Base-by-base conservation (phyloP, 92 coral and sea anemone genomes). In the Metridium senile region DNA sequence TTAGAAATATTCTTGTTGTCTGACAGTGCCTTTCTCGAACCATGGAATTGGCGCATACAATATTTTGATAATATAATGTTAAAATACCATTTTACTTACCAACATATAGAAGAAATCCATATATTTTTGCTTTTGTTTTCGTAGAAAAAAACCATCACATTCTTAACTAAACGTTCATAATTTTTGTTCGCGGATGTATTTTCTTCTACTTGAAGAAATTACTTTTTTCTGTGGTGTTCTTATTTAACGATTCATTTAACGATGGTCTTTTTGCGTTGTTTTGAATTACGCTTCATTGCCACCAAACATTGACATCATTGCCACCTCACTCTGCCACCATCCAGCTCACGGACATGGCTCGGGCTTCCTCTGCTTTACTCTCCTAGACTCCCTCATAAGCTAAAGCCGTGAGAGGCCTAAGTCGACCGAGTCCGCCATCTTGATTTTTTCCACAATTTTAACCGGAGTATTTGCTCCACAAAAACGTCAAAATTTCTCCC, bases 281-380 rank as follows among this genome's bases (percentile, higher is more conserved):
- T 63, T 11, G 43, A 26, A 30, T 1, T 6, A 4, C 45, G 27
- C 22, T 1, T 20, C 0, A 7, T 63, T 63, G 69, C 69, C 69
- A 63, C 69, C 69, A 11, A 63, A 63, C n/a, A 63, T 28, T 16
- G 31, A 35, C 69, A 63, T 39, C n/a, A 63, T 28, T 16, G 31
- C 69, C 69, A 63, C 69, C 69, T 8, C 28, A 7, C 20, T 63
- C 65, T 63, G 39, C 69, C 66, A 61, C 66, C 66, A 26, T 61
- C 3, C 8, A 27, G 33, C 32, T 61, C 22, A 61, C 66, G 19
- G 33, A 7, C 33, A 26, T 23, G 22, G 17, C n/a, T n/a, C 45
- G 69, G 69, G 45, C 26, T 63, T n/a, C 69, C 69, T 63, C 39
- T 63, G 69, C 45, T 11, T 31, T 63, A 6, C 32, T 23, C 27